Evolutionary conservation across 2,797 vertebrate genomes (phyloP).

Genomic region (Rhinella marina): DNA sequence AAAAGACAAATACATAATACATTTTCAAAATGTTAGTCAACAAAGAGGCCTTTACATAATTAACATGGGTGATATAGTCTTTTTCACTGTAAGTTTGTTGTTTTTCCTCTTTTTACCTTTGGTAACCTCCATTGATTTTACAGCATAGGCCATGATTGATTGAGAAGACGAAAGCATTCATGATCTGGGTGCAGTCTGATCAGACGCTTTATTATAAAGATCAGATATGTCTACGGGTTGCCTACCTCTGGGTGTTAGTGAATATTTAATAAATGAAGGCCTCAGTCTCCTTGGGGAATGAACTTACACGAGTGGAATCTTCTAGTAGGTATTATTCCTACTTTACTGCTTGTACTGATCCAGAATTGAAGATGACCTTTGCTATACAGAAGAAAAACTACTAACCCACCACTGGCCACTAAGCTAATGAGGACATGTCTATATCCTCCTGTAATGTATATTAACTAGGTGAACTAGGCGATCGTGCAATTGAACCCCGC

Average conservation of each 20-base stretch:
- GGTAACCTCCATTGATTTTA: neutral
- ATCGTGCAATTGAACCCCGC: too few relatives aligned
- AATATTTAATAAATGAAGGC: neutral
- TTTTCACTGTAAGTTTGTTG: neutral
- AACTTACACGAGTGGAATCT: neutral
- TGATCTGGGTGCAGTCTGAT: constrained; percentile 7
- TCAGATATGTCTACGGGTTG: constrained; percentile 16
- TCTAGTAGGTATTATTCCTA: neutral
- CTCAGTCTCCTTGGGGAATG: constrained; percentile 2
- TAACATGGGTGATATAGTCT: neutral
- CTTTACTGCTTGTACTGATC: neutral
- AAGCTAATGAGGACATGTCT: neutral
- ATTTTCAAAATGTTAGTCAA: neutral
- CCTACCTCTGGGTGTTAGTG: neutral
- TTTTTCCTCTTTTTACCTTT: neutral
- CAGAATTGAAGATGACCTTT: constrained; percentile 20
- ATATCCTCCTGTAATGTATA: too few relatives aligned
- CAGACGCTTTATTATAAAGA: constrained; percentile 24
- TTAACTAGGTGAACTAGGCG: too few relatives aligned
- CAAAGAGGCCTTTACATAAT: neutral
- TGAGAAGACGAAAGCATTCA: neutral
- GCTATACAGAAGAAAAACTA: neutral
- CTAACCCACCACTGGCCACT: neutral
- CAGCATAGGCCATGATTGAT: neutral
- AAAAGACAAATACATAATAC: neutral